Base-by-base conservation (phyloP, 2,113 vertebrate species). In the Mola mola region DNA sequence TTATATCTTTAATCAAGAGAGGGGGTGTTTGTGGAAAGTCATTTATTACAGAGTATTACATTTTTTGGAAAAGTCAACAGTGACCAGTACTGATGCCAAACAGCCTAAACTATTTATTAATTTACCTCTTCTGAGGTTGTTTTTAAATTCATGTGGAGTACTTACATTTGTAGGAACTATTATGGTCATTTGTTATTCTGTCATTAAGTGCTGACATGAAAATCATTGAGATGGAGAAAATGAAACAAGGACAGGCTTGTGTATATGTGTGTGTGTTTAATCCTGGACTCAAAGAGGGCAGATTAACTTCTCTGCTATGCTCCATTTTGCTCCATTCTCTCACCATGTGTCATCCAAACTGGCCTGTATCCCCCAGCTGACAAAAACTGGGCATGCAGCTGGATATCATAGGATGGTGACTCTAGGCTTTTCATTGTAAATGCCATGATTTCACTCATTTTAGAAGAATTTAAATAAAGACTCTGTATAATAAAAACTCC, bases 171-270 rank as follows among this genome's bases (percentile, higher is more conserved):
- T 25, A 15, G 22, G 43, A 51, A 51, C 26, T 13, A 24, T 61
- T 56, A 53, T 50, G 33, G 56, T 81, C 40, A 66, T 79, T 77
- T 85, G 51, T 78, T 73, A 66, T 85, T 66, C 26, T 25, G 61
- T 81, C 68, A 78, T 82, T 82, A 58, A 60, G 72, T 58, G 33
- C 67, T 66, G 76, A 79, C 65, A 59, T 52, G 19, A 25, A 66
- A 74, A 50, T 53, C 55, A 25, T 13, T 44, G 51, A 68, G 42
- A 73, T 52, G 56, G 31, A 65, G 41, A 21, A 41, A 80, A 56
- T 33, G 64, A 73, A 77, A 82, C 78, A 82, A 81, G 66, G 78
- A 58, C 58, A 38, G 51, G 29, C 26, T 65, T 79, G 71, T 76
- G 55, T 34, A 19, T 20, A 13, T 31, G 12, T 51, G 12, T 37